Evolutionary conservation across 2,797 vertebrate species (phyloP).

Genomic region (Epinephelus coioides): DNA sequence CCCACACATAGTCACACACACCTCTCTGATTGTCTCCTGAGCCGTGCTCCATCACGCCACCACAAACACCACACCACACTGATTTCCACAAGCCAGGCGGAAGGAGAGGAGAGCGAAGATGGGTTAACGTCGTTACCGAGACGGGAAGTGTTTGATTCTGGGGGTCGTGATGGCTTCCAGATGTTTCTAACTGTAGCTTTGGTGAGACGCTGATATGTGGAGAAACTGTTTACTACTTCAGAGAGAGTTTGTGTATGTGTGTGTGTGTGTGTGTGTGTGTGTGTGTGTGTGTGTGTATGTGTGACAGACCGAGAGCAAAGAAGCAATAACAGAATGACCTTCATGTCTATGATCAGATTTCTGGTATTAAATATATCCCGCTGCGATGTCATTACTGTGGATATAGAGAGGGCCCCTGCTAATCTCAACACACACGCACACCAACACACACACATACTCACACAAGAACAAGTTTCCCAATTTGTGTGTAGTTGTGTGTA

Average conservation of each 20-base stretch:
- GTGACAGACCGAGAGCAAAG: constrained; percentile 1
- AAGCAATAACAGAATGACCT: constrained; percentile 58
- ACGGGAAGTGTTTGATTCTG: constrained; percentile 51
- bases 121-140: constrained; percentile 33
- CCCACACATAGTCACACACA: constrained; percentile 50
- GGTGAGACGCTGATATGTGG: constrained; percentile 29
- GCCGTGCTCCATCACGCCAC: constrained; percentile 2
- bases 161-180: constrained; percentile 55
- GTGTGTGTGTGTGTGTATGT: too few species aligned
- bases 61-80: constrained; percentile 10
- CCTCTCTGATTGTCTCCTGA: constrained; percentile 38
- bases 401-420: constrained; percentile 22
- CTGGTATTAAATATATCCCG: constrained; percentile 50
- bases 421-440: constrained; percentile 41
- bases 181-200: constrained; percentile 47
- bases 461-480: background rate
- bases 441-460: background rate
- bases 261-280: constrained; percentile 18
- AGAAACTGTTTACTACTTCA: constrained; percentile 46
- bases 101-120: constrained; percentile 20
- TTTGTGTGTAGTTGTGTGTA: background rate
- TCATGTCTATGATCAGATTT: constrained; percentile 44
- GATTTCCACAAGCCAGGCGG: constrained; percentile 23
- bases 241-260: background rate
- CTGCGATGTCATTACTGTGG: constrained; percentile 48